These are phyloP conservation scores for Physocephala rufipes DNA, from an alignment of 2,888 invertebrate species.

Conservation along the genomic window DNA sequence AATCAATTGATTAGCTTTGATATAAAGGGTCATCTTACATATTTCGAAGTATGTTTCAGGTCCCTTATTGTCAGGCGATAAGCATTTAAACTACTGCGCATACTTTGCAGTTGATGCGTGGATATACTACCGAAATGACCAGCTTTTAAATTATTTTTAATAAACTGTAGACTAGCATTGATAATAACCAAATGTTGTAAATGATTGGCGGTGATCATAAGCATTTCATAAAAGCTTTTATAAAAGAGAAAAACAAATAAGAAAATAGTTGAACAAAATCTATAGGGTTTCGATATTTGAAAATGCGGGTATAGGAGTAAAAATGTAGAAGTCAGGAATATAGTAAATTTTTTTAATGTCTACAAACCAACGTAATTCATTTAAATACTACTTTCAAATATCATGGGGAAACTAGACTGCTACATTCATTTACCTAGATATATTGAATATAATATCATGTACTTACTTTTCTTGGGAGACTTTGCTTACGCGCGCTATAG, in stretches of 20 bases:
- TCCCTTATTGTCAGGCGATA: slow-evolving; percentile 55
- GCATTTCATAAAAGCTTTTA: slow-evolving; percentile 62
- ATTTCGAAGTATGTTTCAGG: slow-evolving; percentile 57
- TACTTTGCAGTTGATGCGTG: slow-evolving; percentile 43
- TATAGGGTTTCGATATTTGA: too few relatives aligned
- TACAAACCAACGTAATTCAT: too few relatives aligned
- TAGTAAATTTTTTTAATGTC: too few relatives aligned
- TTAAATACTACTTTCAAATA: background rate
- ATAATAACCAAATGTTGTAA: slow-evolving; percentile 60
- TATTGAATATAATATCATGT: background rate
- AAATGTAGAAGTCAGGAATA: too few relatives aligned
- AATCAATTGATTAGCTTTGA: background rate
- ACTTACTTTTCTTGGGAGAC: slow-evolving; percentile 52
- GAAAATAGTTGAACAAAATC: too few relatives aligned
- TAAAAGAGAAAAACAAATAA: slow-evolving; percentile 14
- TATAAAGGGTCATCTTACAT: slow-evolving; percentile 51
- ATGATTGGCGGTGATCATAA: slow-evolving; percentile 62
- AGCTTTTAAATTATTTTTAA: slow-evolving; percentile 49
- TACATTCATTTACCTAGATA: background rate
- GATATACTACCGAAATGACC: slow-evolving; percentile 51
- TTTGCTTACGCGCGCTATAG: slow-evolving; percentile 56
- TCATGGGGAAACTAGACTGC: background rate
- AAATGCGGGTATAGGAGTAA: too few relatives aligned
- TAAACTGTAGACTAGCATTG: slow-evolving; percentile 56
- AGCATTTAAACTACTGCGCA: slow-evolving; percentile 49